Conservation (phyloP, 2,797 vertebrate genomes). For the Propithecus deckenii region DNA sequence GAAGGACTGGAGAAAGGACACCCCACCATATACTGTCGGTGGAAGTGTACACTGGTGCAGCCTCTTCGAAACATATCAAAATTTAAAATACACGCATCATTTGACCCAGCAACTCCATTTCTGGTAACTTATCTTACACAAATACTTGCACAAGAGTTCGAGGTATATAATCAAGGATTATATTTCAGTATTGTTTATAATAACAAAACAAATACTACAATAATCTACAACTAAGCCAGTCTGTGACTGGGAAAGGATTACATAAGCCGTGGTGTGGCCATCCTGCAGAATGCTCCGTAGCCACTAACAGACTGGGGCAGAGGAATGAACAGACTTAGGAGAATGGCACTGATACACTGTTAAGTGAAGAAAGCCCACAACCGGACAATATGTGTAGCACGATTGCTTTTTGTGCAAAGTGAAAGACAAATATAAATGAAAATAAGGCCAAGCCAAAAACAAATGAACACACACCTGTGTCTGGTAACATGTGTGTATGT, state of each 20-base stretch:
- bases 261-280: fast-evolving
- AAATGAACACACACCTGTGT: not conserved
- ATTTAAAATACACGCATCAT: not conserved
- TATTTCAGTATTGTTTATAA: not conserved
- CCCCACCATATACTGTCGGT: not conserved
- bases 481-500: not conserved
- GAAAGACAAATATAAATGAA: not conserved
- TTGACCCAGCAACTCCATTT: not conserved
- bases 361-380: not conserved
- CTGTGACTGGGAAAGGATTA: not conserved
- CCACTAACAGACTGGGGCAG: not conserved
- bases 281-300: not conserved
- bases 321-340: too few relatives aligned
- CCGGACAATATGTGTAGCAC: fast-evolving
- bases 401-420: not conserved
- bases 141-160: not conserved
- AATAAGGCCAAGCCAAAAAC: not conserved
- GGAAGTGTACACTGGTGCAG: too few relatives aligned
- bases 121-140: not conserved
- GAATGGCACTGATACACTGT: fast-evolving
- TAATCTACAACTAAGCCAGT: not conserved
- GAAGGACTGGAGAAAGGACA: not conserved
- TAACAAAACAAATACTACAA: not conserved
- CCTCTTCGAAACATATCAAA: not conserved
- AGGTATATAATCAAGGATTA: not conserved